A percentile compares a stretch with the other conserved stretches of the same genome.
Evolutionary conservation across 2,888 invertebrate species (phyloP).

Genomic region (Arge pagana): DNA sequence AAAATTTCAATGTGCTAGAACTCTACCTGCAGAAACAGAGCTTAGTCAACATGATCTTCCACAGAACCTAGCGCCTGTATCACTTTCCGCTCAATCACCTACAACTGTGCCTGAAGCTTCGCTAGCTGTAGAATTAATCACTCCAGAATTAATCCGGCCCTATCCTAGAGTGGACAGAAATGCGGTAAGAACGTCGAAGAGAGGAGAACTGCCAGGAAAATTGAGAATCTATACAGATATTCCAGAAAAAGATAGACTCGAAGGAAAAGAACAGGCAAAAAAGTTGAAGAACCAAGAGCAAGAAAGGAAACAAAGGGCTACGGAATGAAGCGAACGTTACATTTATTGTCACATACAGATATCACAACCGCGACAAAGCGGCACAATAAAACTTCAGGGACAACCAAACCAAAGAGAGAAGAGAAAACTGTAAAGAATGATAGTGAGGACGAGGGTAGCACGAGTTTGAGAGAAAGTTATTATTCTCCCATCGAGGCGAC

Average conservation of each 20-base stretch:
- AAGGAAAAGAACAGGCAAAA: slow-evolving; percentile 6
- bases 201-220: slow-evolving; percentile 13
- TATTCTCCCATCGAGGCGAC: slow-evolving; percentile 4
- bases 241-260: slow-evolving; percentile 17
- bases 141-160: slow-evolving; percentile 6
- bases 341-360: too few relatives aligned
- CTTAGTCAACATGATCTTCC: too few relatives aligned
- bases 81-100: too few relatives aligned
- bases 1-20: too few relatives aligned
- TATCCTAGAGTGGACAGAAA: slow-evolving; percentile 8
- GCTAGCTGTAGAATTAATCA: too few relatives aligned
- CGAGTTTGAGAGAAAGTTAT: background rate
- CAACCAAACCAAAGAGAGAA: slow-evolving; percentile 4
- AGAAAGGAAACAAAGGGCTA: background rate
- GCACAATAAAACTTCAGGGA: too few relatives aligned
- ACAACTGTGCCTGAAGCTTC: too few relatives aligned
- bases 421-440: slow-evolving; percentile 1
- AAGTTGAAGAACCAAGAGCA: background rate
- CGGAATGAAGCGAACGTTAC: too few relatives aligned
- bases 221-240: slow-evolving; percentile 21
- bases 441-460: background rate
- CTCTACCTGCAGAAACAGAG: too few relatives aligned
- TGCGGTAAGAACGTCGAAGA: background rate
- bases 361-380: too few relatives aligned
- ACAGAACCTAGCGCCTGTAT: too few relatives aligned